Conservation (phyloP, 1,140 invertebrate genomes). For the Cyclargus thomasi region DNA sequence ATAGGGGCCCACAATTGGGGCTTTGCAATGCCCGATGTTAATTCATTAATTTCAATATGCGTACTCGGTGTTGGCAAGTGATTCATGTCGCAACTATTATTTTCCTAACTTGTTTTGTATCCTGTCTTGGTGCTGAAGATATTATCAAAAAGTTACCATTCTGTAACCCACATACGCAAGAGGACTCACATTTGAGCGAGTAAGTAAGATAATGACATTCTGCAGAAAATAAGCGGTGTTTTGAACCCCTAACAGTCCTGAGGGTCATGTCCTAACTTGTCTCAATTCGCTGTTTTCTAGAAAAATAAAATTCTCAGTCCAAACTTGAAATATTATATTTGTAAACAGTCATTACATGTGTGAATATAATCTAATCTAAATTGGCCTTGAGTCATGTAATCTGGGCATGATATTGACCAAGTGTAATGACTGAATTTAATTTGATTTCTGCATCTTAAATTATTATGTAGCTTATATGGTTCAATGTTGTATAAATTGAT, state of each 20-base stretch:
- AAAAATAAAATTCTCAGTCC: constrained; percentile 4
- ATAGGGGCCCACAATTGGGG: constrained; percentile 4
- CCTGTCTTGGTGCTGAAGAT: constrained; percentile 55
- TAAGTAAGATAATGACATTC: constrained; percentile 31
- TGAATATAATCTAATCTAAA: constrained; percentile 23
- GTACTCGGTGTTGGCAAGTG: constrained; percentile 62
- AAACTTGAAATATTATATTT: neutral
- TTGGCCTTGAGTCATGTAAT: constrained; percentile 22
- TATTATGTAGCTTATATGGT: neutral
- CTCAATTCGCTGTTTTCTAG: constrained; percentile 18
- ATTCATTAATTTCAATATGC: constrained; percentile 63
- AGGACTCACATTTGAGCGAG: constrained; percentile 43
- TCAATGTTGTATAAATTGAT: too few relatives aligned
- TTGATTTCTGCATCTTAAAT: neutral
- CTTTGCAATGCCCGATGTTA: constrained; percentile 61
- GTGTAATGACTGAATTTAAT: neutral
- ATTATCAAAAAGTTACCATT: constrained; percentile 57
- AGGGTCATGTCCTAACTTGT: constrained; percentile 14
- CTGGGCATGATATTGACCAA: neutral
- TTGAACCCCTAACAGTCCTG: neutral
- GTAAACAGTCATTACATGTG: neutral
- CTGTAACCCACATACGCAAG: constrained; percentile 55
- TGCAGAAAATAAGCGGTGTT: neutral
- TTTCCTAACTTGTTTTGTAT: constrained; percentile 52
- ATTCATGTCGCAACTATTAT: constrained; percentile 54